Conservation (phyloP, 1,140 invertebrate genomes). For the Zaprionus ornatus region DNA sequence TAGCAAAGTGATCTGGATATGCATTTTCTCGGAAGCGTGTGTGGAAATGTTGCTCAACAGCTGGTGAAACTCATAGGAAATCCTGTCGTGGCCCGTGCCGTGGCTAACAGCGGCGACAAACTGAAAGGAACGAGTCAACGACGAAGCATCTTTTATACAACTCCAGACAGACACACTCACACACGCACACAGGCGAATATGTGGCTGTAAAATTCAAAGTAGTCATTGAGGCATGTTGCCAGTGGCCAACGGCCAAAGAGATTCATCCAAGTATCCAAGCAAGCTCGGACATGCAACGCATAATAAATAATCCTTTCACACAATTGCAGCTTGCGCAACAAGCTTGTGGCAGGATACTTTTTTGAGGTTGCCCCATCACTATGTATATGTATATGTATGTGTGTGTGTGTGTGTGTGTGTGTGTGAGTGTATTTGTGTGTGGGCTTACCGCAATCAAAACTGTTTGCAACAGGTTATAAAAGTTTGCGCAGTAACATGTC, state of each 20-base stretch:
- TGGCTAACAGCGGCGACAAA: conserved; percentile 52
- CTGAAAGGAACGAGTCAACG: conserved; percentile 55
- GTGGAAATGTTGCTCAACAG: conserved; percentile 37
- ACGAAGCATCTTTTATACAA: conserved; percentile 53
- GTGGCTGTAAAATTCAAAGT: conserved; percentile 60
- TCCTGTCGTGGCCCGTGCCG: conserved; percentile 20
- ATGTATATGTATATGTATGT: neutral
- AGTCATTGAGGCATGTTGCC: conserved; percentile 58
- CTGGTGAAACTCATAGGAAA: conserved; percentile 55
- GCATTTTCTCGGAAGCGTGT: conserved; percentile 42
- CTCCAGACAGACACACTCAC: neutral
- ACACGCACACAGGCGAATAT: neutral
- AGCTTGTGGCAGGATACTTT: conserved; percentile 59
- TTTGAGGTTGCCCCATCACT: conserved; percentile 1
- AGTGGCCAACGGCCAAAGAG: conserved; percentile 43
- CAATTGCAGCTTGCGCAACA: conserved; percentile 80
- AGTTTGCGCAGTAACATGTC: conserved; percentile 51
- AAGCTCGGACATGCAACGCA: conserved; percentile 60
- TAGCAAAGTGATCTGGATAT: conserved; percentile 61
- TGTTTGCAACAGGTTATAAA: conserved; percentile 60
- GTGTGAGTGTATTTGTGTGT: neutral
- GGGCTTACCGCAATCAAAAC: conserved; percentile 41
- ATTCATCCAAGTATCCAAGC: conserved; percentile 41
- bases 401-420: neutral
- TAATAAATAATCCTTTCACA: conserved; percentile 64